A percentile compares a stretch with the other conserved stretches of the same genome.
phyloP scores from a whole-genome alignment of 2,888 invertebrate genomes.

The Eupithecia abbreviata region DNA sequence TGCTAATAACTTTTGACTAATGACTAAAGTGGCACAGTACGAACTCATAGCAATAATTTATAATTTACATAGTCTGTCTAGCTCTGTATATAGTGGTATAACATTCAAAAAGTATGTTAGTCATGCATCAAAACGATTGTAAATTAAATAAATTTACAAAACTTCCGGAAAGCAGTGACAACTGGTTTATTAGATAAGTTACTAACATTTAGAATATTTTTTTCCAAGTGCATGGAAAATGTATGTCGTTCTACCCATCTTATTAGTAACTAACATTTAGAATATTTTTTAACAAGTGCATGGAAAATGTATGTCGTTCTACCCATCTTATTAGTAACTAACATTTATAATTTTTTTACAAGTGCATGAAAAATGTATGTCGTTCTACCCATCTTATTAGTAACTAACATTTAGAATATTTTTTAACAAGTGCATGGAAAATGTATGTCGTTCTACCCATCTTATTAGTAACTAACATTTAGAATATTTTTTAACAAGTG shows the following conservation, averaged over 20 bases:
- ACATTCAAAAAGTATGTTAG: neutral
- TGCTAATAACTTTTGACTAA: constrained; percentile 44
- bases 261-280: too few species aligned
- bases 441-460: too few species aligned
- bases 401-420: too few species aligned
- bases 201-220: too few species aligned
- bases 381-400: too few species aligned
- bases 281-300: neutral
- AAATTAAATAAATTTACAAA: neutral
- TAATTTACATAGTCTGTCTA: neutral
- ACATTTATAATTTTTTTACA: too few species aligned
- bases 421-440: too few species aligned
- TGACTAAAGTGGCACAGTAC: constrained; percentile 34
- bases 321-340: neutral
- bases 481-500: too few species aligned
- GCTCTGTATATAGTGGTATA: neutral
- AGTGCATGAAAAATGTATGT: neutral
- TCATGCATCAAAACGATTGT: neutral
- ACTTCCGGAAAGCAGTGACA: neutral
- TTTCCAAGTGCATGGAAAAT: neutral
- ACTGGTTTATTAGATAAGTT: too few species aligned
- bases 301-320: neutral
- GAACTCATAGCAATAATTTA: constrained; percentile 28
- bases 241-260: neutral
- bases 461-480: too few species aligned